Evolutionary conservation across 2,888 invertebrate species (phyloP), one percentile per base, ranked within the genome.

Genomic region (Lithosia quadra): DNA sequence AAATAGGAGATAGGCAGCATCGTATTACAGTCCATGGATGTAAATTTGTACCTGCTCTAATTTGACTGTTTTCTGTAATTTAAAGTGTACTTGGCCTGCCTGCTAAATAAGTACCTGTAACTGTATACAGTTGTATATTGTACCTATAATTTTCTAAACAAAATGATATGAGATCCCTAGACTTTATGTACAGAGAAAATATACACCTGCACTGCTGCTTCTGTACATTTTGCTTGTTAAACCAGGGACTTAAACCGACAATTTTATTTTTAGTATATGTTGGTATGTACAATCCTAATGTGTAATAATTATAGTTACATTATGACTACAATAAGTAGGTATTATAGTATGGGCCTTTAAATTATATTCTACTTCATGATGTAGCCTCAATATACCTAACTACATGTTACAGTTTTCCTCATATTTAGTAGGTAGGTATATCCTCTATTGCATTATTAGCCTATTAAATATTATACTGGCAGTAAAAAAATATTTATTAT

Each of bases 61-160:
- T 18, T 22, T 39, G 9, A 1, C 36, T 21, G 39, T 18, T 24
- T 60, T 9, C 22, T 60, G 1, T 5, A n/a, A n/a, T 8, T 24
- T 8, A 57, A 10, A 58, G n/a, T n/a, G n/a, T n/a, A 39, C 24
- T 1, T 39, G 7, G 56, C 1, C 15, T 15, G 49, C 2, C 49
- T 49, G 49, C 49, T 49, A n/a, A 49, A 49, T 49, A 49, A 49
- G n/a, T n/a, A 49, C n/a, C n/a, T n/a, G n/a, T n/a, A 43, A 13
- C 15, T 39, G 4, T 39, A 39, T 4, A 39, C 3, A 15, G 28
- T 28, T 4, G 28, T 28, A 39, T 39, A 36, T 36, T 9, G 7
- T 36, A 36, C 9, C 1, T 8, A 39, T 43, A 43, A 18, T 43
- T 34, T 34, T 34, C 34, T 10, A 2, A 7, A 34, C 10, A 34